phyloP scores from a whole-genome alignment of 2,888 invertebrate species.

The Hoplodrina blanda region DNA sequence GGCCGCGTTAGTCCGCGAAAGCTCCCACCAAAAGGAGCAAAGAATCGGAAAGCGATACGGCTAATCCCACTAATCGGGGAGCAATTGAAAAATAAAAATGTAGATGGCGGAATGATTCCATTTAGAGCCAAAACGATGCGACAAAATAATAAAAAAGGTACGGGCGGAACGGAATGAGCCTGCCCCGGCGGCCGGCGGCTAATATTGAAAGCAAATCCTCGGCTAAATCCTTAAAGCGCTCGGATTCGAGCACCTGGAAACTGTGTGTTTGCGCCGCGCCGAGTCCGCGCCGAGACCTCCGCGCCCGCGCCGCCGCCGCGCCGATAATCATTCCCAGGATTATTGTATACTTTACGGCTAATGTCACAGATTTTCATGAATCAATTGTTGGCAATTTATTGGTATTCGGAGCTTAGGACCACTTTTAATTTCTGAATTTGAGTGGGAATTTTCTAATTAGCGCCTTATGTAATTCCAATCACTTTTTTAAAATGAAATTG shows the following conservation, averaged over 20 bases:
- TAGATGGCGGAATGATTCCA: slow-evolving; percentile 91
- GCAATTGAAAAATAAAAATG: slow-evolving; percentile 92
- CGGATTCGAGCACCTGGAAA: slow-evolving; percentile 89
- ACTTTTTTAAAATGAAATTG: not conserved
- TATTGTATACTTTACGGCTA: slow-evolving; percentile 88
- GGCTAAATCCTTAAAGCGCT: slow-evolving; percentile 90
- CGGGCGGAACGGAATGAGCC: slow-evolving; percentile 84
- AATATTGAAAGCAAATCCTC: slow-evolving; percentile 91
- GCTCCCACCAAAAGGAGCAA: slow-evolving; percentile 87
- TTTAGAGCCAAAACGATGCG: slow-evolving; percentile 90
- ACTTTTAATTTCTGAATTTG: slow-evolving; percentile 73
- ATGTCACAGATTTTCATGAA: slow-evolving; percentile 83
- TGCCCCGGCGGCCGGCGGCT: slow-evolving; percentile 86
- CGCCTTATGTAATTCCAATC: slow-evolving; percentile 4
- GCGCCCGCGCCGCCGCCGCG: slow-evolving; percentile 67
- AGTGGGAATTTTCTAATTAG: slow-evolving; percentile 66
- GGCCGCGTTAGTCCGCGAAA: slow-evolving; percentile 82
- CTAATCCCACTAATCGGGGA: slow-evolving; percentile 90
- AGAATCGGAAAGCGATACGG: slow-evolving; percentile 89
- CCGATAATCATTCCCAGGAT: slow-evolving; percentile 88
- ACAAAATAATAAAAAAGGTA: slow-evolving; percentile 90
- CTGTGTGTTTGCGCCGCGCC: slow-evolving; percentile 83
- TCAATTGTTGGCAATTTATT: slow-evolving; percentile 81
- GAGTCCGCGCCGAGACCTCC: slow-evolving; percentile 67
- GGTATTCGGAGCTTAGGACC: slow-evolving; percentile 67